Percentiles rank a stretch among this genome's conserved stretches.
These are phyloP conservation scores for Catostomus latipinnis DNA, from an alignment of 2,797 vertebrate genomes.

Conservation along the genomic window DNA sequence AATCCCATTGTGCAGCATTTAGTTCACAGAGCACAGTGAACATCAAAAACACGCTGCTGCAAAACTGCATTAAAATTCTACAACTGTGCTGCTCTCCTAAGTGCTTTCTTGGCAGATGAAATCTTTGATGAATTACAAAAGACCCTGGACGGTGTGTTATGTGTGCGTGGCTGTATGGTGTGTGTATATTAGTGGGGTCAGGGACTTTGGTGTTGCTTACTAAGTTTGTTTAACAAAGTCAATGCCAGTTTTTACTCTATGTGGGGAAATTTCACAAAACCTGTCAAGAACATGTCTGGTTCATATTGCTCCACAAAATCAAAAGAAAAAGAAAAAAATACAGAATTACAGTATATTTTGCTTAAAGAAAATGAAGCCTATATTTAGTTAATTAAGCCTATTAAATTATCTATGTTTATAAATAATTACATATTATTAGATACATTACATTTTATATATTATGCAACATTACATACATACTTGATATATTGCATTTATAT, in stretches of 20 bases:
- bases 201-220: conserved; percentile 16
- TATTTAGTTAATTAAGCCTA: too few species aligned
- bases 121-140: conserved; percentile 58
- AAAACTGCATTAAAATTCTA: conserved; percentile 70
- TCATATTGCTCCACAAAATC: too few species aligned
- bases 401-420: too few species aligned
- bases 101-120: conserved; percentile 75
- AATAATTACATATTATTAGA: too few species aligned
- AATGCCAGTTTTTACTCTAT: neutral
- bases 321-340: too few species aligned
- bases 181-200: conserved; percentile 13
- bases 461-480: too few species aligned
- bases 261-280: too few species aligned
- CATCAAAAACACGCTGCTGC: conserved; percentile 68
- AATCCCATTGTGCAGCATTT: conserved; percentile 67
- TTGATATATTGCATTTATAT: too few species aligned
- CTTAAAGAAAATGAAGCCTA: too few species aligned
- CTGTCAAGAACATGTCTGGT: too few species aligned
- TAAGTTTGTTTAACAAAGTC: conserved; percentile 34
- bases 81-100: conserved; percentile 68
- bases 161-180: conserved; percentile 30
- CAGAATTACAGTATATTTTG: too few species aligned
- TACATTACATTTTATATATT: too few species aligned
- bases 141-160: conserved; percentile 43
- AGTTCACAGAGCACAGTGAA: conserved; percentile 64